These are phyloP conservation scores for Spodoptera littoralis DNA, from an alignment of 2,888 invertebrate genomes.

Conservation along the genomic window DNA sequence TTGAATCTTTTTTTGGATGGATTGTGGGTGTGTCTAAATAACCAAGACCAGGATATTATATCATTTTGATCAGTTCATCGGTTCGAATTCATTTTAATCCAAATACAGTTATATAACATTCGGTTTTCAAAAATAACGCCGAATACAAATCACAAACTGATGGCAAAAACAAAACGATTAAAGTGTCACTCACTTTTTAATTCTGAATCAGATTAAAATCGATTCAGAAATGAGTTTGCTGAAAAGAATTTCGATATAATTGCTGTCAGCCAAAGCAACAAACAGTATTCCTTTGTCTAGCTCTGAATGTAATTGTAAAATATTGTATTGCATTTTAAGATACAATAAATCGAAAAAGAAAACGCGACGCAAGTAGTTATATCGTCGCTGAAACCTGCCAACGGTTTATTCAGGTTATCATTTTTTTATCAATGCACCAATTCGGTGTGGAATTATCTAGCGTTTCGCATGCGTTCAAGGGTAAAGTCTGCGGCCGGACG, in stretches of 20 bases:
- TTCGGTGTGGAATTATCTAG: slow-evolving; percentile 81
- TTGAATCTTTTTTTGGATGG: too few relatives aligned
- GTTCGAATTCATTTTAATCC: too few relatives aligned
- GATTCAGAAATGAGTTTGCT: background rate
- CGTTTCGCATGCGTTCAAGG: slow-evolving; percentile 85
- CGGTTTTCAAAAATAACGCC: too few relatives aligned
- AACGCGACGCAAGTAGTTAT: slow-evolving; percentile 40
- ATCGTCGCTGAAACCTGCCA: slow-evolving; percentile 64
- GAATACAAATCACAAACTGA: slow-evolving; percentile 2
- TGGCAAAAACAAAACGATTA: slow-evolving; percentile 14
- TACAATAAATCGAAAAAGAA: slow-evolving; percentile 25
- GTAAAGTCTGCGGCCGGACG: slow-evolving; percentile 83
- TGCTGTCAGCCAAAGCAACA: slow-evolving; percentile 6
- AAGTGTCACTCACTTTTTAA: slow-evolving; percentile 12
- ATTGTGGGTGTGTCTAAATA: too few relatives aligned
- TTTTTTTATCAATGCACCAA: slow-evolving; percentile 86
- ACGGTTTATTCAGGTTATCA: slow-evolving; percentile 80
- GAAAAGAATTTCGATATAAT: background rate
- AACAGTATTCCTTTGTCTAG: slow-evolving; percentile 24
- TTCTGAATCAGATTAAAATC: slow-evolving; percentile 4
- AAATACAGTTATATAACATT: too few relatives aligned
- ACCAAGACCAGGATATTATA: too few relatives aligned
- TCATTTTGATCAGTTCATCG: too few relatives aligned
- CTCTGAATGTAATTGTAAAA: slow-evolving; percentile 16
- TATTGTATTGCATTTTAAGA: slow-evolving; percentile 24